These are phyloP conservation scores for Lacanobia oleracea DNA, from an alignment of 2,888 invertebrate genomes.

Conservation along the genomic window DNA sequence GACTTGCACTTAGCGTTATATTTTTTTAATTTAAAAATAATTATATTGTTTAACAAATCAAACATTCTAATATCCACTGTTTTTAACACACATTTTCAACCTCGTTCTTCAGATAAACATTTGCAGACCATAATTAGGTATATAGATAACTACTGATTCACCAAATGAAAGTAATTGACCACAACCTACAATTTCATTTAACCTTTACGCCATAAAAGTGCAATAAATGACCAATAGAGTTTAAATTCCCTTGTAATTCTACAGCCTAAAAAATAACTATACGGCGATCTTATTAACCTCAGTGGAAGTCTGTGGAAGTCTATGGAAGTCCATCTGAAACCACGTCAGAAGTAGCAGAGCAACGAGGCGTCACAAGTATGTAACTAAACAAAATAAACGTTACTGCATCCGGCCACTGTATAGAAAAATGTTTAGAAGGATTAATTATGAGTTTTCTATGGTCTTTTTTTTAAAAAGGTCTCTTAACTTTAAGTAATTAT, in stretches of 20 bases:
- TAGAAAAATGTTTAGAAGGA: slow-evolving; percentile 38
- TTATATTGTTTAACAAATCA: too few species aligned
- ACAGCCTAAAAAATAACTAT: slow-evolving; percentile 31
- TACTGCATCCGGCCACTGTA: slow-evolving; percentile 43
- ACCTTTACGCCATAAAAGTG: slow-evolving; percentile 5
- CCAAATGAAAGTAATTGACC: background rate
- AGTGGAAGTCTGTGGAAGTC: slow-evolving; percentile 13
- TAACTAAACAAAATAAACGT: slow-evolving; percentile 64
- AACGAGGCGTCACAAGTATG: slow-evolving; percentile 62
- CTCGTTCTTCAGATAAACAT: background rate
- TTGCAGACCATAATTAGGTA: too few species aligned
- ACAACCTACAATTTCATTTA: slow-evolving; percentile 13
- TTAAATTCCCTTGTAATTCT: background rate
- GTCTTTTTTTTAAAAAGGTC: too few species aligned
- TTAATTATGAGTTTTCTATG: background rate
- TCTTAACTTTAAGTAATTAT: too few species aligned
- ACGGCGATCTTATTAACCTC: slow-evolving; percentile 47
- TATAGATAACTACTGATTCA: too few species aligned
- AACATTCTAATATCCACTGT: background rate
- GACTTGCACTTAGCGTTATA: too few species aligned
- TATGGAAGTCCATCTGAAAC: slow-evolving; percentile 36
- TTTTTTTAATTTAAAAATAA: too few species aligned
- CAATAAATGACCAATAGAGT: slow-evolving; percentile 4
- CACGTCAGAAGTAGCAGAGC: slow-evolving; percentile 50
- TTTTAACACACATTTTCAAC: background rate